Evolutionary conservation across 2,888 invertebrate species (phyloP), one percentile per base, ranked within the genome.

Genomic region (Oithona nana): DNA sequence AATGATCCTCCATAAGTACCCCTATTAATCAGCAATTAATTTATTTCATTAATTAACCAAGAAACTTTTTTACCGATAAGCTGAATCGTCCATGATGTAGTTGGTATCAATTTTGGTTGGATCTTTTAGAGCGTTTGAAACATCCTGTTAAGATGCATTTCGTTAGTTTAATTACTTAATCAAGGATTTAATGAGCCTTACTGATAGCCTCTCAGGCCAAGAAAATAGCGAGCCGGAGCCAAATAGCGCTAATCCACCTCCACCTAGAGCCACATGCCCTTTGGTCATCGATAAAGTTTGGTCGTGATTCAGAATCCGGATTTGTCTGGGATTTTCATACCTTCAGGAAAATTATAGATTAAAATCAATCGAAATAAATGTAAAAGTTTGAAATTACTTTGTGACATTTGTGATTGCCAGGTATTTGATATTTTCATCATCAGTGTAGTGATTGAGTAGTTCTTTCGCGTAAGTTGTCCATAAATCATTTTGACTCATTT

Each of bases 211-310:
- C 3, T 54, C 78, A 1, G 94, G 88, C 93, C 93, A 94, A 1
- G 89, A 86, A 71, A 89, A 87, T 59, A 94, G 78, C 70, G 86
- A 89, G 1, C 84, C 90, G 0, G 88, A 86, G 6, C 93, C 90
- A 71, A 93, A 87, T 16, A 94, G 74, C 6, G 93, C 94, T 64
- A 95, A 75, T 0, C 92, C 92, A 28, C 93, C 93, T 20, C 88
- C 86, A 49, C 93, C 93, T 64, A 93, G 76, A 0, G 93, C 92
- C n/a, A 86, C 86, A 72, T 90, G 85, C 0, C 83, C 88, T 68
- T 72, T 72, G 22, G 74, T 75, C 65, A 71, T 66, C 16, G 39
- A 39, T 16, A 39, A 39, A 16, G 16, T 16, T 39, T 39, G 39
- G 39, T 39, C 39, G 39, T 11, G 16, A 39, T 39, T 16, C 39